phyloP scores from a whole-genome alignment of 1,140 invertebrate genomes.

The Octopus sinensis region DNA sequence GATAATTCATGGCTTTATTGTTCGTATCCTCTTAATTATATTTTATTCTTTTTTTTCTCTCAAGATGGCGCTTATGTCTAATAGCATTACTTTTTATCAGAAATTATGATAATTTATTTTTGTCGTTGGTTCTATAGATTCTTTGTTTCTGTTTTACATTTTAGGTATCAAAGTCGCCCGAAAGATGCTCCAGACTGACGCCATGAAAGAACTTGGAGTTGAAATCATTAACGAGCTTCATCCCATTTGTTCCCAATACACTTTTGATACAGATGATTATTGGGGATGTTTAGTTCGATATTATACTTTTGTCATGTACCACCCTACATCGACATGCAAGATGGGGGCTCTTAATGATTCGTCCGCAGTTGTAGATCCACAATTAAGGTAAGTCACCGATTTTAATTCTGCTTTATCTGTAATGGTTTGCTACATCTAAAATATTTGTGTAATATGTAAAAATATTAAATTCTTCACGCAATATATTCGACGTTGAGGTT shows the following conservation, averaged over 20 bases:
- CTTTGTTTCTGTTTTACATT: background rate
- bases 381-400: conserved; percentile 55
- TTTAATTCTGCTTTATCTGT: too few species aligned
- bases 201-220: conserved; percentile 29
- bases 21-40: too few species aligned
- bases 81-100: too few species aligned
- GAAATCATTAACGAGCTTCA: conserved; percentile 23
- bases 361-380: conserved; percentile 82
- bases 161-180: conserved; percentile 27
- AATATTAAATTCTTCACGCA: too few species aligned
- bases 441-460: too few species aligned
- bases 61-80: too few species aligned
- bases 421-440: too few species aligned
- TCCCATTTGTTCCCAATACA: conserved; percentile 27
- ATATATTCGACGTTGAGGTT: too few species aligned
- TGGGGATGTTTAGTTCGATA: conserved; percentile 50
- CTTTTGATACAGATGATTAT: conserved; percentile 44
- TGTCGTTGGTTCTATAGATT: background rate
- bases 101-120: background rate
- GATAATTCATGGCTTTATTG: background rate
- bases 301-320: conserved; percentile 71
- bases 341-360: conserved; percentile 85
- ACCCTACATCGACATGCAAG: conserved; percentile 85
- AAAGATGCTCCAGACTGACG: conserved; percentile 21
- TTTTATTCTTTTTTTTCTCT: too few species aligned